Base-by-base conservation (phyloP, 2,888 invertebrate species). In the Cantharis flavilabris region DNA sequence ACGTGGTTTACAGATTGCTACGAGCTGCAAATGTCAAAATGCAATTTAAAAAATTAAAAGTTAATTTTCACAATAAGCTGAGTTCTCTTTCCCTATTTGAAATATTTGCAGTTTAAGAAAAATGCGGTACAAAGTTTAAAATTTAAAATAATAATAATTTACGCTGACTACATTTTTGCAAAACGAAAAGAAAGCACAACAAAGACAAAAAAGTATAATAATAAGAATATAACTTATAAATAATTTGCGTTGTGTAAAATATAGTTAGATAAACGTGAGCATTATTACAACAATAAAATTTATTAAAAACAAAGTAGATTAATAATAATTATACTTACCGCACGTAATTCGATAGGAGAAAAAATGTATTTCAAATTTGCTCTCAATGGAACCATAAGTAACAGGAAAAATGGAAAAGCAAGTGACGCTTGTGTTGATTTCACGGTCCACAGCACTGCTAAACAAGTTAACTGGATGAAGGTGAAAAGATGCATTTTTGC, bases 401-500 rank as follows among this genome's bases (percentile, higher is more conserved):
- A 93, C 70, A 99, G 91, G 88, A 98, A 96, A 90, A 99, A 98
- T 3, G 98, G 98, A 87, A 98, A 95, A 14, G 96, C 96, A 77
- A 98, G 91, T 0, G 98, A 97, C 79, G 96, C 94, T 72, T 92
- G 92, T 3, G 97, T 96, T 16, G 96, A 96, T 89, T 98, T 98
- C 18, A 98, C 95, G 10, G 92, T 90, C 94, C 97, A 98, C 73
- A 98, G 90, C 20, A 95, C 81, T 1, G 91, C 91, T 83, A 98
- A 91, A 84, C 96, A 95, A 3, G 93, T 86, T 74, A 96, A 88
- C 89, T 98, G 98, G 81, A 97, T 92, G 65, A 93, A 85, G 0
- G 98, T 99, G 90, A 94, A 98, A 81, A 96, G 86, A 89, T 98
- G 96, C 97, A 98, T 96, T 89, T 96, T 96, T 89, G 93, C 91